Conservation (phyloP, 2,888 invertebrate genomes). For the Tubulanus polymorphus region DNA sequence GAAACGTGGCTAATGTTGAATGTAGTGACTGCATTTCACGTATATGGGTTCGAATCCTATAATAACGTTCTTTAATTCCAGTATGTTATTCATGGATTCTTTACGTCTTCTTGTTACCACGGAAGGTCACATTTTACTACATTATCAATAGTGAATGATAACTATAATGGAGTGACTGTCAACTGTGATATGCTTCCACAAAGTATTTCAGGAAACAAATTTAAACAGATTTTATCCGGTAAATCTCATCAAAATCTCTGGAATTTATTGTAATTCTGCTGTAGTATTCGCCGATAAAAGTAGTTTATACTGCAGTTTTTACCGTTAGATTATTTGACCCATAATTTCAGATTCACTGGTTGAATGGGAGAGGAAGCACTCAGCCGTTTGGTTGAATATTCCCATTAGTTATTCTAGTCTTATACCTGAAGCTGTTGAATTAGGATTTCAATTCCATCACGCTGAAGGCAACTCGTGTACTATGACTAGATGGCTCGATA, state of each 20-base stretch:
- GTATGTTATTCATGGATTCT: no score
- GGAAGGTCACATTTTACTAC: no score
- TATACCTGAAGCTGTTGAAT: conserved; percentile 30
- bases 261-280: background rate
- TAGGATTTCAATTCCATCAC: conserved; percentile 46
- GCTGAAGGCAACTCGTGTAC: conserved; percentile 37
- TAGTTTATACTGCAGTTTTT: no score
- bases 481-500: conserved; percentile 37
- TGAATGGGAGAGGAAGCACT: conserved; percentile 27
- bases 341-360: conserved; percentile 27
- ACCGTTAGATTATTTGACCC: no score
- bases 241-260: background rate
- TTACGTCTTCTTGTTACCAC: no score
- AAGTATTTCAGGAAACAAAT: conserved; percentile 3
- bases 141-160: no score
- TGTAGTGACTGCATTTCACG: no score
- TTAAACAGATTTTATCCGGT: conserved; percentile 8
- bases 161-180: conserved; percentile 26
- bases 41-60: no score
- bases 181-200: conserved; percentile 13
- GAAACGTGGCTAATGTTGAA: no score
- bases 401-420: conserved; percentile 30
- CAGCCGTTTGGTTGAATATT: conserved; percentile 38
- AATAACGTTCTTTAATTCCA: no score
- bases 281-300: no score